phyloP scores from a whole-genome alignment of 2,797 vertebrate species.

The Poecilia wingei region DNA sequence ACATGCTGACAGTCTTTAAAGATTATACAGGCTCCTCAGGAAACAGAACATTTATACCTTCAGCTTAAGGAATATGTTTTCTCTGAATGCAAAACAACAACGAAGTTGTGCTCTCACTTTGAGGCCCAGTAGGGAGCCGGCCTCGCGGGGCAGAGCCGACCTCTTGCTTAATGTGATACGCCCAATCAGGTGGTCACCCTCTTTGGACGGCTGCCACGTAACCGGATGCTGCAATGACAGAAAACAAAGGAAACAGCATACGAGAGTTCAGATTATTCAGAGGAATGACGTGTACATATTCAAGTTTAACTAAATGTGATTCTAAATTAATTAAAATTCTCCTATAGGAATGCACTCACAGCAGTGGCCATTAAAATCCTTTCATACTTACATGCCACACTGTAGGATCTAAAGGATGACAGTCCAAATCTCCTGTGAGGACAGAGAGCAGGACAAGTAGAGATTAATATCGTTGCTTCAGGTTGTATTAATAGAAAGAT shows the following conservation, averaged over 20 bases:
- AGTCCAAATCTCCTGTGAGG: slow-evolving; percentile 94
- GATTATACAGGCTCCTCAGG: background rate
- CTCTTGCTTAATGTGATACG: slow-evolving; percentile 97
- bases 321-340: background rate
- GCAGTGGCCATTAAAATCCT: background rate
- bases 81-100: background rate
- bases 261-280: background rate
- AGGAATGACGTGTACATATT: background rate
- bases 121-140: slow-evolving; percentile 92
- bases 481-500: background rate
- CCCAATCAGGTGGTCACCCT: slow-evolving; percentile 96
- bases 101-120: slow-evolving; percentile 85
- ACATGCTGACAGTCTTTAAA: background rate
- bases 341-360: too few species aligned
- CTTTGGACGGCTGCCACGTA: slow-evolving; percentile 98
- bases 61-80: background rate
- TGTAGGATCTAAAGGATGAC: slow-evolving; percentile 94
- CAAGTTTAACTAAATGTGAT: background rate
- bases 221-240: slow-evolving; percentile 88
- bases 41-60: background rate
- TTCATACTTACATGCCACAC: slow-evolving; percentile 93
- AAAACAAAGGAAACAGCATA: background rate
- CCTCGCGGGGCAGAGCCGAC: slow-evolving; percentile 94
- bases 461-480: background rate
- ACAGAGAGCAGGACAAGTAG: slow-evolving; percentile 17